Evolutionary conservation across 2,888 invertebrate genomes (phyloP), one percentile per base, ranked within the genome.

Genomic region (Pollenia labialis): DNA sequence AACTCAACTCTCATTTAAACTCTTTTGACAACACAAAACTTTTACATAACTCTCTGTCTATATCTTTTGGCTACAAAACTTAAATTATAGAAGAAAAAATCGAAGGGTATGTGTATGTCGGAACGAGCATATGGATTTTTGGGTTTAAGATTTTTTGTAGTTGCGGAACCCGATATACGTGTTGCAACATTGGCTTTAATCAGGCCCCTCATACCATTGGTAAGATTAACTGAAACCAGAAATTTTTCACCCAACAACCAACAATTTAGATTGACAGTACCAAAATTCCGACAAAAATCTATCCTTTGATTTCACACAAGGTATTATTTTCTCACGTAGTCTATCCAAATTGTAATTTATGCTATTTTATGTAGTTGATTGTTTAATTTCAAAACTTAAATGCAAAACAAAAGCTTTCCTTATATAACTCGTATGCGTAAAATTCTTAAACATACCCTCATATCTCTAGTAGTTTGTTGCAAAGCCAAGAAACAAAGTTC

Each of bases 191-290:
- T 92, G 89, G 92, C 92, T 72, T 89, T 92, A 62, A 92, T 92
- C 74, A 90, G 92, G 87, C 92, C 92, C 69, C 89, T 92, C 9
- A 92, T 92, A 88, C 90, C 92, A 88, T 89, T 92, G 92, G 92
- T 92, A 92, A 92, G 92, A 84, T 32, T 60, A 16, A 44, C n/a
- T n/a, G 14, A 52, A 10, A 18, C 3, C 32, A 56, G 40, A 48
- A 46, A 14, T 14, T 9, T n/a, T 23, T 4, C 14, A 46, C 32
- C 68, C 68, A 52, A 56, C 60, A 60, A 50, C 54, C 46, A 69
- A 46, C 9, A 44, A 54, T 16, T 52, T 54, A 16, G 2, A 23
- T 23, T 16, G 12, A 8, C 12, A 60, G 42, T 50, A 48, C 40
- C 14, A 14, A 18, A 58, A 68, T n/a, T n/a, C 82, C 83, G 86